A percentile compares a stretch with the other conserved stretches of the same genome.
phyloP scores from a whole-genome alignment of 2,113 vertebrate genomes.

The Lepus europaeus region DNA sequence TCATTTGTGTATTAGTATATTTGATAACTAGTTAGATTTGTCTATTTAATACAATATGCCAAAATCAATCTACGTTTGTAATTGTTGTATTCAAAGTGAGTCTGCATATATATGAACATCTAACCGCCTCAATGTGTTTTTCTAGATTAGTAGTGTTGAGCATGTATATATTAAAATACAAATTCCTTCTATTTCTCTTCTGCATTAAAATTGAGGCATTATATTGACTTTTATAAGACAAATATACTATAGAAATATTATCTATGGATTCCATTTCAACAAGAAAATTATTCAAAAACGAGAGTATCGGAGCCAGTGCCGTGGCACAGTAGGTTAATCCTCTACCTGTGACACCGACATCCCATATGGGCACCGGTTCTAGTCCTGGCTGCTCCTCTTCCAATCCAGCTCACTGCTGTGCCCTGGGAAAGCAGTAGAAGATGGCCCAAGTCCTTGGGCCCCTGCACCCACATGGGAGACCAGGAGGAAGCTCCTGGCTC shows the following conservation, averaged over 20 bases:
- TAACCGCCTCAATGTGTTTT: neutral
- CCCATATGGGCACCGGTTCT: too few species aligned
- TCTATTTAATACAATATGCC: neutral
- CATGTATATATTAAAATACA: neutral
- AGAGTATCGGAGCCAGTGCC: too few species aligned
- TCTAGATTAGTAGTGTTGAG: neutral
- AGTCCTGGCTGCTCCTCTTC: too few species aligned
- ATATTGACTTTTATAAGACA: neutral
- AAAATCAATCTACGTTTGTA: neutral
- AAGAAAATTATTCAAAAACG: conserved; percentile 1
- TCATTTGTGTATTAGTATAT: neutral
- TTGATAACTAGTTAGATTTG: neutral
- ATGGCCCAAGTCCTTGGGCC: too few species aligned
- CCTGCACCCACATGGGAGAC: too few species aligned
- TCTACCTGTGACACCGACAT: too few species aligned
- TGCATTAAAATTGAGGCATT: neutral
- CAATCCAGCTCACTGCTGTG: too few species aligned
- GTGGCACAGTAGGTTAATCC: too few species aligned
- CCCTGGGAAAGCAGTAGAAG: too few species aligned
- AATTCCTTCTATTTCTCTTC: neutral
- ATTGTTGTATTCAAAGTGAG: neutral
- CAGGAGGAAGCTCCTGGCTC: too few species aligned
- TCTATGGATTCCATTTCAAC: conserved; percentile 39
- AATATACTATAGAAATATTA: neutral
- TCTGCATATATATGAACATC: neutral